Conservation (phyloP, 2,797 vertebrate species). For the Phalloptychus januarius region DNA sequence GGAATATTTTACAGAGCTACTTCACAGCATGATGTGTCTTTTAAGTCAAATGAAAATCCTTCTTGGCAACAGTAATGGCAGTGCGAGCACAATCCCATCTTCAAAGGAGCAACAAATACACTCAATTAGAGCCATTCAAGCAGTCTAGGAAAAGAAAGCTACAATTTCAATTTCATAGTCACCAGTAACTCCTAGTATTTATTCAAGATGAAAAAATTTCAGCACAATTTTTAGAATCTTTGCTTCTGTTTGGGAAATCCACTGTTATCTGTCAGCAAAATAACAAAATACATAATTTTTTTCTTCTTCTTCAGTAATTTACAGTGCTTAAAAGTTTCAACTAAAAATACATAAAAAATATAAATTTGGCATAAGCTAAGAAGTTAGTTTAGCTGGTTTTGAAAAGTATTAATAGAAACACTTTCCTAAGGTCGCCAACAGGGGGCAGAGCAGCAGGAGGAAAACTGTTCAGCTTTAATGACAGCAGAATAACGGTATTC, state of each 20-base stretch:
- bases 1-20: slow-evolving; percentile 33
- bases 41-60: slow-evolving; percentile 40
- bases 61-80: slow-evolving; percentile 28
- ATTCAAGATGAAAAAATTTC: neutral
- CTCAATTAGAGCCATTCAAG: slow-evolving; percentile 18
- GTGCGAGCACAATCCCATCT: slow-evolving; percentile 20
- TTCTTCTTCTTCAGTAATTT: neutral
- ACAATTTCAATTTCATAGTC: neutral
- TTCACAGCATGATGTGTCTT: slow-evolving; percentile 42
- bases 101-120: slow-evolving; percentile 33
- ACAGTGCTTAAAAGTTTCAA: neutral
- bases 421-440: neutral
- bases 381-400: neutral
- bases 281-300: neutral
- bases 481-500: neutral
- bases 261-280: neutral
- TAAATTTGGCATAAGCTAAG: neutral
- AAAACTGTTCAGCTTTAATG: neutral
- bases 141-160: neutral
- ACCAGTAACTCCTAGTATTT: neutral
- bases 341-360: no score
- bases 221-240: neutral
- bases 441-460: neutral
- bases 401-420: neutral
- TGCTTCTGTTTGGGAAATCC: neutral